Evolutionary conservation across 2,888 invertebrate species (phyloP).

Genomic region (Masnerella sp.): DNA sequence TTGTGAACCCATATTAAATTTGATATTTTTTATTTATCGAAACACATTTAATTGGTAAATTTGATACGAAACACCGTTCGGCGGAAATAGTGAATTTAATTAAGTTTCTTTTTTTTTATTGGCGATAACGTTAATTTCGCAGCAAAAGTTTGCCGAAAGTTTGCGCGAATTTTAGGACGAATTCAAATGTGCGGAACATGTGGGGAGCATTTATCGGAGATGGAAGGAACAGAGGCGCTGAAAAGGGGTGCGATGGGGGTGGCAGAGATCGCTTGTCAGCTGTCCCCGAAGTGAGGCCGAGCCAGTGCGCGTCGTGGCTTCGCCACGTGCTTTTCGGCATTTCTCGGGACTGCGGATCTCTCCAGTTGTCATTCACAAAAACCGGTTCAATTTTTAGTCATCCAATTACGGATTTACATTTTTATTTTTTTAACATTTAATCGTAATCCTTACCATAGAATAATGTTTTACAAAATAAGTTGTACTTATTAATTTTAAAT

Average conservation of each 20-base stretch:
- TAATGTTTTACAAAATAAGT: no score
- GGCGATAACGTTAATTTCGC: neutral
- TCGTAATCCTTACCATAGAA: neutral
- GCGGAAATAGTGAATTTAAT: neutral
- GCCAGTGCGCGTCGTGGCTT: slow-evolving; percentile 73
- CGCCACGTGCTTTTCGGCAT: slow-evolving; percentile 72
- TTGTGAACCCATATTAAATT: no score
- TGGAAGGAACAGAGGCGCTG: slow-evolving; percentile 50
- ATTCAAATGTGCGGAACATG: slow-evolving; percentile 21
- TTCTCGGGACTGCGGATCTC: slow-evolving; percentile 33
- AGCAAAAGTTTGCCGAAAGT: slow-evolving; percentile 13
- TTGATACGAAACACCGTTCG: no score
- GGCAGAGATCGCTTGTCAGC: slow-evolving; percentile 70
- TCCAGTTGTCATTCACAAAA: slow-evolving; percentile 4
- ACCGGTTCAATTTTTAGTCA: no score
- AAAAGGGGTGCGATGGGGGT: slow-evolving; percentile 57
- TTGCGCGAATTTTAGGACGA: slow-evolving; percentile 11
- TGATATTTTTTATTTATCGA: no score
- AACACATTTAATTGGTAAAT: no score
- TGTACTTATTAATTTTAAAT: no score
- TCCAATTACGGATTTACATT: no score
- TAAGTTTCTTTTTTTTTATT: slow-evolving; percentile 4
- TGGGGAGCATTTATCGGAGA: slow-evolving; percentile 40
- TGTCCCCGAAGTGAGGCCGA: slow-evolving; percentile 70
- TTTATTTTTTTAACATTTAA: no score